Conservation (phyloP, 2,797 vertebrate species). For the Yasuhikotakia modesta region DNA sequence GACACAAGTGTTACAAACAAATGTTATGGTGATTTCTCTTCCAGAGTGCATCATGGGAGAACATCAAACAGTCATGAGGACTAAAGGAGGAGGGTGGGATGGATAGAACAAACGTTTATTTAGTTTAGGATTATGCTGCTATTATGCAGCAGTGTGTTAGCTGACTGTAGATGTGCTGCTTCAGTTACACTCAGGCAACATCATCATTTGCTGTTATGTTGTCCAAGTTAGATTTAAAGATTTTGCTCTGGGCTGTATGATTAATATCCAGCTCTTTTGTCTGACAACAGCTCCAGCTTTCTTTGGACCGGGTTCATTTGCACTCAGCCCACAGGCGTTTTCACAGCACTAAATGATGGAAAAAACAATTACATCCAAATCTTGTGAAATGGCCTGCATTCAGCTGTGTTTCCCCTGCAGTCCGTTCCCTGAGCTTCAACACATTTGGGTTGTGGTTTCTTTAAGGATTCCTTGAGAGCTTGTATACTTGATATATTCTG, state of each 20-base stretch:
- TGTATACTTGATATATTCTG: conserved; percentile 6
- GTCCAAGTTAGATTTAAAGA: conserved; percentile 29
- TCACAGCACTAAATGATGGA: conserved; percentile 42
- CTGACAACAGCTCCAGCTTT: conserved; percentile 45
- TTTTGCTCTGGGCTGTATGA: conserved; percentile 16
- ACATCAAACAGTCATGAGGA: conserved; percentile 5
- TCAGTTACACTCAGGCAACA: conserved; percentile 8
- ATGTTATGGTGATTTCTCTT: conserved; percentile 33
- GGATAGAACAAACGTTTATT: no score
- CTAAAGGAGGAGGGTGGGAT: not conserved
- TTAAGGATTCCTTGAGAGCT: not conserved
- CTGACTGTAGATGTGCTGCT: not conserved
- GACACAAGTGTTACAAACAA: conserved; percentile 17
- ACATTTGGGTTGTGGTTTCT: conserved; percentile 28
- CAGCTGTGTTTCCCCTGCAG: conserved; percentile 42
- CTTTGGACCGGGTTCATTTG: conserved; percentile 22
- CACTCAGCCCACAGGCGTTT: conserved; percentile 24
- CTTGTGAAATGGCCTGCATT: conserved; percentile 51
- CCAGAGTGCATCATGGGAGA: conserved; percentile 29
- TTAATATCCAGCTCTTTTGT: conserved; percentile 39
- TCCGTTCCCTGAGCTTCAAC: conserved; percentile 29
- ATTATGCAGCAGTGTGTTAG: no score
- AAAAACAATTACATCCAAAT: conserved; percentile 52
- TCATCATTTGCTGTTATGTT: conserved; percentile 23
- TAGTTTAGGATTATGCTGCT: not conserved